Percentiles rank a stretch among this genome's conserved stretches.
Evolutionary conservation across 2,797 vertebrate species (phyloP).

Genomic region (Spea hammondii): DNA sequence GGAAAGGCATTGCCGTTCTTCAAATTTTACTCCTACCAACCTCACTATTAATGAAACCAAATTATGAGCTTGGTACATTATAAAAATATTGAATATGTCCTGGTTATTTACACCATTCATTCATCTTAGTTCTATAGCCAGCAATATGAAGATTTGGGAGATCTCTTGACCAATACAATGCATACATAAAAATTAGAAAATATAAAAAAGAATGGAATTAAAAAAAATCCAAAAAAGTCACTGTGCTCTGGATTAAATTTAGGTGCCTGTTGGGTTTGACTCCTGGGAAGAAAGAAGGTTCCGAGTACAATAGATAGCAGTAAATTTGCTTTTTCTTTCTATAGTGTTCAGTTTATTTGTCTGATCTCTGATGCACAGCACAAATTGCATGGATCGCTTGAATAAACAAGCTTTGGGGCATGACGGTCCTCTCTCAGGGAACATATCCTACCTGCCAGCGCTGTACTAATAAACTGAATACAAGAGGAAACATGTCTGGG

Average conservation of each 20-base stretch:
- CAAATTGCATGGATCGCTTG: constrained; percentile 11
- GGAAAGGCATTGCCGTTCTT: too few relatives aligned
- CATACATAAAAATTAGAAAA: too few relatives aligned
- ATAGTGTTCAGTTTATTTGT: constrained; percentile 38
- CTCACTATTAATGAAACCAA: too few relatives aligned
- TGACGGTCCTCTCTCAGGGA: constrained; percentile 26
- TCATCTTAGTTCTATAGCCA: too few relatives aligned
- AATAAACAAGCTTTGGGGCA: constrained; percentile 37
- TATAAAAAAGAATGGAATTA: too few relatives aligned
- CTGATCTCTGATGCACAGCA: constrained; percentile 14
- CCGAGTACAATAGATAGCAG: constrained; percentile 16
- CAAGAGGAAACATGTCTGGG: background rate
- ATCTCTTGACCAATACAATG: too few relatives aligned
- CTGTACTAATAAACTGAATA: constrained; percentile 17
- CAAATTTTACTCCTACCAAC: too few relatives aligned
- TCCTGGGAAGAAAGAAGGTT: constrained; percentile 6
- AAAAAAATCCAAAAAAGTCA: background rate
- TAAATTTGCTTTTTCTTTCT: constrained; percentile 37
- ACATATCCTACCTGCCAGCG: constrained; percentile 21
- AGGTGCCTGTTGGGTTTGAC: background rate
- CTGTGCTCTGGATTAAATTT: background rate
- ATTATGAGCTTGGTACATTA: too few relatives aligned
- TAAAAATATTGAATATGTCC: too few relatives aligned
- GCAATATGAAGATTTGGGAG: too few relatives aligned
- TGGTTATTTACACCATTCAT: too few relatives aligned